Evolutionary conservation across 2,888 invertebrate genomes (phyloP), one percentile per base, ranked within the genome.

Genomic region (Yponomeuta cagnagella): DNA sequence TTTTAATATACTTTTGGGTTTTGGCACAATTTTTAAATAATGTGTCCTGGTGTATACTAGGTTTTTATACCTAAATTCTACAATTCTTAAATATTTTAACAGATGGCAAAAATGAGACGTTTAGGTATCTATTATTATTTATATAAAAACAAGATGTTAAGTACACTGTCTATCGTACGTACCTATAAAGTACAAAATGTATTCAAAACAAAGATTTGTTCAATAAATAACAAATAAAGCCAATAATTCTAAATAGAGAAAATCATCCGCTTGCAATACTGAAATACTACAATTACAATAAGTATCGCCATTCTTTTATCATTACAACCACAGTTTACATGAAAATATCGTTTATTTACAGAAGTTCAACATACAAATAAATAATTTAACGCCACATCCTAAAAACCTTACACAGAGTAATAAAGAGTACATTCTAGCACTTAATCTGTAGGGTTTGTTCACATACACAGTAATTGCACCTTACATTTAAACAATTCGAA

Each of bases 1-100:
- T 90, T 90, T 91, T 88, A 89, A 88, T 91, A 91, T 90, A 91
- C 87, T 90, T 91, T 89, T 88, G 90, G 88, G 90, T 89, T 92
- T 91, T 92, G 92, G 91, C 91, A 92, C 92, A 91, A 90, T 87
- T 88, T 87, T 87, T 88, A 87, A 90, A 89, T 87, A 88, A 90
- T 92, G 91, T 92, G 91, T 84, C 92, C 89, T 86, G 89, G 85
- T 89, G 86, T 87, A 90, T 82, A 84, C 86, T 87, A 85, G 90
- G 89, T 87, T 87, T 79, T 88, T 86, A 85, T 89, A 89, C 89
- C 90, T 89, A 88, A 84, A 82, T 76, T 82, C 88, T 89, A 89
- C 77, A 83, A 58, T 87, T 88, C 88, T 83, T 87, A 85, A 81
- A 86, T 83, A 83, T 86, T 83, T 84, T 82, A 84, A 83, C 82